Base-by-base conservation (phyloP, 2,113 vertebrate genomes). In the Ailurus styani region DNA sequence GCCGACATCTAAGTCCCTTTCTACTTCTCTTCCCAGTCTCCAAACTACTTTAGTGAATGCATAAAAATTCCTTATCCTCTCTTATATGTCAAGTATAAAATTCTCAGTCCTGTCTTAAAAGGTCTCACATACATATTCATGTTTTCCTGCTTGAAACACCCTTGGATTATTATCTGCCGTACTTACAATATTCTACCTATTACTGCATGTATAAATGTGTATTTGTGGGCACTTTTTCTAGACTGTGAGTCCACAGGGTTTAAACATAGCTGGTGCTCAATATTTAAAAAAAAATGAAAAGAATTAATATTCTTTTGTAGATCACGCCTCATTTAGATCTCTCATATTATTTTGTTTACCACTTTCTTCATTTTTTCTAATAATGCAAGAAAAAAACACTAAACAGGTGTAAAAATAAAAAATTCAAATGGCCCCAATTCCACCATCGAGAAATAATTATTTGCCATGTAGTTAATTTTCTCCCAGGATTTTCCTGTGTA, bases 21-120 rank as follows among this genome's bases (percentile, higher is more conserved):
- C 34, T 52, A 21, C 40, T 96, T 96, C 60, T 94, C 57, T 95
- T 54, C 13, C 81, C 82, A 96, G 81, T 25, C 89, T 97, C 57
- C 85, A 89, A 97, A 88, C 5, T 78, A 93, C 40, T 90, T 87
- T 18, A 79, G 54, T 87, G 34, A 84, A 40, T 60, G 79, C 3
- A 54, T 40, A 78, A 45, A 90, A 81, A 29, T 81, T 64, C 40
- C 25, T 87, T 27, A 52, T 52, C 64, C 13, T 84, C 34, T 93
- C 29, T 29, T 47, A 55, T 34, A 66, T 15, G 50, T 18, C 79
- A 81, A 68, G 14, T 75, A 37, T 81, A 62, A 2, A 81, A 25
- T 95, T 93, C 37, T 96, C 21, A 93, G 15, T 85, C 45, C 20
- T 77, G 27, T 68, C 37, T 78, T 25, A 50, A 73, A 60, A 72